Conservation (phyloP, 2,797 vertebrate species). For the Orientallactaga sibirica region DNA sequence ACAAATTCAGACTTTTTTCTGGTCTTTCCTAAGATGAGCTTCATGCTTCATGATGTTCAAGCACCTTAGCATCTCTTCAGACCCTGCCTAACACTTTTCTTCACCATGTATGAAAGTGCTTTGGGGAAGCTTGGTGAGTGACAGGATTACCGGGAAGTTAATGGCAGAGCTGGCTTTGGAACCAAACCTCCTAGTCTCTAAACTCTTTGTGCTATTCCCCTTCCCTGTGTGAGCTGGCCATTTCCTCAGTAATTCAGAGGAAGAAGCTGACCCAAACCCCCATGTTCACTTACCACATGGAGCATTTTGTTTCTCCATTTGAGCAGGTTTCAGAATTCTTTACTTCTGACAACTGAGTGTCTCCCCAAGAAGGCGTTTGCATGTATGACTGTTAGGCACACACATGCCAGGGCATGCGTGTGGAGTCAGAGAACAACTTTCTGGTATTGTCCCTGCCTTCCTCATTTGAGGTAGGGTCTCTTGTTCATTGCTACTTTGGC, state of each 20-base stretch:
- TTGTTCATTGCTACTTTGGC: no score
- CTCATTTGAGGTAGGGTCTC: no score
- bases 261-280: neutral
- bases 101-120: neutral
- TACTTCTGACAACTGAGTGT: conserved; percentile 25
- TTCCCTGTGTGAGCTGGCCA: neutral
- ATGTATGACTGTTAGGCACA: no score
- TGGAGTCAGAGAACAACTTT: no score
- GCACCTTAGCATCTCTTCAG: neutral
- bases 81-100: neutral
- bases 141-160: neutral
- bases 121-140: neutral
- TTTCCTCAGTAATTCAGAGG: neutral
- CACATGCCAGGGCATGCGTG: no score
- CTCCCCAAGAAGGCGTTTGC: neutral
- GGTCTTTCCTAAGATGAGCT: neutral
- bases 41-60: neutral
- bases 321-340: neutral
- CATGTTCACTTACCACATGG: conserved; percentile 2
- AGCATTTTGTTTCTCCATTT: neutral
- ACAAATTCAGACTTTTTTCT: neutral
- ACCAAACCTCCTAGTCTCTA: neutral
- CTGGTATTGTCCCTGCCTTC: no score
- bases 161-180: conserved; percentile 27
- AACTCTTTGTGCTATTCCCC: neutral